phyloP scores from a whole-genome alignment of 1,140 invertebrate species.

The Hyles vespertilio region DNA sequence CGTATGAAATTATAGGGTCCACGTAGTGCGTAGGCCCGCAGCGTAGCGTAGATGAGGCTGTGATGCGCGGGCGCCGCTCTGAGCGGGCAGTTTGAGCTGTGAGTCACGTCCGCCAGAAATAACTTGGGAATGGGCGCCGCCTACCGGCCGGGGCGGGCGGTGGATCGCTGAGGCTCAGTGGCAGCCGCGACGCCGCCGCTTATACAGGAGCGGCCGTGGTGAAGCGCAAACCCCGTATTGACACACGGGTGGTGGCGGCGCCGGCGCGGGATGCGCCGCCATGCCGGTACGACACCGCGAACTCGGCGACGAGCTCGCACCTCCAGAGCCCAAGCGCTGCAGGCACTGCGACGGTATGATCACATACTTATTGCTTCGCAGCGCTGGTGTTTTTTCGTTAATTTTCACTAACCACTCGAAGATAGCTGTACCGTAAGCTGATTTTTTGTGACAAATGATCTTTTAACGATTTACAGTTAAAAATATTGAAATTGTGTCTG shows the following conservation, averaged over 20 bases:
- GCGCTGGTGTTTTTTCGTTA: slow-evolving; percentile 13
- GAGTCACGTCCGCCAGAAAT: slow-evolving; percentile 70
- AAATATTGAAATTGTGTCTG: no score
- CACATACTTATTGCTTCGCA: slow-evolving; percentile 21
- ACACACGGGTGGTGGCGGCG: slow-evolving; percentile 57
- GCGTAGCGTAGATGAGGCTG: slow-evolving; percentile 44
- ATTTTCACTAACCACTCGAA: background rate
- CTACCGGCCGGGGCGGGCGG: slow-evolving; percentile 66
- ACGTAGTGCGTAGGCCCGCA: slow-evolving; percentile 27
- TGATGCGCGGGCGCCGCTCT: slow-evolving; percentile 59
- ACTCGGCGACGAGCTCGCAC: slow-evolving; percentile 67
- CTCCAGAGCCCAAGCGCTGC: slow-evolving; percentile 75
- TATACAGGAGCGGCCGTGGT: slow-evolving; percentile 53
- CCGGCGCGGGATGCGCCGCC: slow-evolving; percentile 72
- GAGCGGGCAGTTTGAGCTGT: slow-evolving; percentile 56
- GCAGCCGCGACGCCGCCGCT: slow-evolving; percentile 63
- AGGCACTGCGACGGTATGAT: slow-evolving; percentile 74
- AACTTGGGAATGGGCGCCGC: slow-evolving; percentile 63
- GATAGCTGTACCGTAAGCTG: no score
- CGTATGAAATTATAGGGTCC: background rate
- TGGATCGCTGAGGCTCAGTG: slow-evolving; percentile 54
- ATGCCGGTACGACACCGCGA: slow-evolving; percentile 73
- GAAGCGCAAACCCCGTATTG: slow-evolving; percentile 42
- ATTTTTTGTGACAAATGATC: no score
- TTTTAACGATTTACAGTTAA: no score